Evolutionary conservation across 2,888 invertebrate species (phyloP).

Genomic region (Phengaris arion): DNA sequence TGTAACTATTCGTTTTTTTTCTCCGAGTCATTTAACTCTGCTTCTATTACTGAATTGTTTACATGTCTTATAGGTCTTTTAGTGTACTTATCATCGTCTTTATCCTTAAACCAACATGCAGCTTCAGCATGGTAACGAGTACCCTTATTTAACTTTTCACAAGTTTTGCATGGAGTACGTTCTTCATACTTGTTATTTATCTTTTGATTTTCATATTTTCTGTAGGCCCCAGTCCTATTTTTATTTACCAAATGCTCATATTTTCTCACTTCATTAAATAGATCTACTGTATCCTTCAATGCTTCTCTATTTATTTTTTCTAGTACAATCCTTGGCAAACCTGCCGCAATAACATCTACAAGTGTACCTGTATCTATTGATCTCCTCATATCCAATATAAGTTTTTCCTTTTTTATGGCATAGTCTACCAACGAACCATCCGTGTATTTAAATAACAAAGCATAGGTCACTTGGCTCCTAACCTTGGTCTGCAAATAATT

Average conservation of each 20-base stretch:
- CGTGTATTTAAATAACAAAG: neutral
- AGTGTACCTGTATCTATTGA: neutral
- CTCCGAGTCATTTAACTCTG: constrained; percentile 32
- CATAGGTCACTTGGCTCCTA: neutral
- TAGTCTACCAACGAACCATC: neutral
- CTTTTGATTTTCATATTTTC: neutral
- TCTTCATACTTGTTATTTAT: constrained; percentile 15
- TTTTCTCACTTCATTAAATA: neutral
- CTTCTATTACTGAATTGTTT: constrained; percentile 37
- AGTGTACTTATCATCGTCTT: constrained; percentile 34
- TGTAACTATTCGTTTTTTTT: constrained; percentile 37
- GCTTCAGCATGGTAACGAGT: constrained; percentile 35
- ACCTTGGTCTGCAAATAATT: neutral
- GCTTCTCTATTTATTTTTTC: constrained; percentile 8
- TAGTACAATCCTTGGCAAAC: constrained; percentile 7
- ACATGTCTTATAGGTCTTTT: constrained; percentile 33
- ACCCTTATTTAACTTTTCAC: constrained; percentile 35
- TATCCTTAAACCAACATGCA: constrained; percentile 30
- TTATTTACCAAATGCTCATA: neutral
- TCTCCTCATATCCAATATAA: neutral
- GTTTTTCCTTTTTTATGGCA: neutral
- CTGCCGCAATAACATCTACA: neutral
- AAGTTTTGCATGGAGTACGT: constrained; percentile 29
- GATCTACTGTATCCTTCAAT: neutral
- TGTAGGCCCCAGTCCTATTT: neutral